Evolutionary conservation across 2,113 vertebrate genomes (phyloP).

Genomic region (Mionectes macconnelli): DNA sequence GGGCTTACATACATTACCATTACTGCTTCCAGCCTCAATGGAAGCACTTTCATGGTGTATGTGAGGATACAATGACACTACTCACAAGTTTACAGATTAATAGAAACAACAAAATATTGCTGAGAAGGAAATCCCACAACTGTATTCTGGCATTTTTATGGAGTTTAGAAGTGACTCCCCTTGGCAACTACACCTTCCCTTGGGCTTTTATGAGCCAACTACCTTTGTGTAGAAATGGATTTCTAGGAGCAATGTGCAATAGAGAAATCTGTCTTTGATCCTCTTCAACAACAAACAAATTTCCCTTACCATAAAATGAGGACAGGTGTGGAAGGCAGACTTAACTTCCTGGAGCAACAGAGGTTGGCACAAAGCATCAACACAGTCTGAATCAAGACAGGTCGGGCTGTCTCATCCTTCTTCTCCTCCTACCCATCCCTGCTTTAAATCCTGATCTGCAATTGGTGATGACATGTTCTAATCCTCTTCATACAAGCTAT

Average conservation of each 20-base stretch:
- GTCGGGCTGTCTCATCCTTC: not conserved
- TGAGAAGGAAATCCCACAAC: not conserved
- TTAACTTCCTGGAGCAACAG: not conserved
- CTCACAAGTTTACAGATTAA: not conserved
- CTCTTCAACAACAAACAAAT: not conserved
- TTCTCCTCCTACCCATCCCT: not conserved
- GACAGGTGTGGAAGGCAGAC: not conserved
- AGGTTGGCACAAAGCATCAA: not conserved
- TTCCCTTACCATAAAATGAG: not conserved
- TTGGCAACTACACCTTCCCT: not conserved
- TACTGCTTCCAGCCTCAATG: not conserved
- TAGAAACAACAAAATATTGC: not conserved
- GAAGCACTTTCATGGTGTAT: not conserved
- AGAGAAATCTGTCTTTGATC: not conserved
- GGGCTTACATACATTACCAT: not conserved
- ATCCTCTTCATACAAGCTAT: conserved; percentile 7
- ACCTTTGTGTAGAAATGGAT: not conserved
- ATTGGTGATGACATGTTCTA: not conserved
- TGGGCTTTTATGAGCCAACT: not conserved
- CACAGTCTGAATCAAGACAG: not conserved
- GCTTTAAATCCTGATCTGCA: not conserved
- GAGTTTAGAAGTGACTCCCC: not conserved
- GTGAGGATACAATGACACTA: not conserved
- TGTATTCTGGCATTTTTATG: not conserved
- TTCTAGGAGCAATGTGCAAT: not conserved